A percentile compares a stretch with the other conserved stretches of the same genome.
Evolutionary conservation across 2,797 vertebrate genomes (phyloP).

Genomic region (Vireo griseus): DNA sequence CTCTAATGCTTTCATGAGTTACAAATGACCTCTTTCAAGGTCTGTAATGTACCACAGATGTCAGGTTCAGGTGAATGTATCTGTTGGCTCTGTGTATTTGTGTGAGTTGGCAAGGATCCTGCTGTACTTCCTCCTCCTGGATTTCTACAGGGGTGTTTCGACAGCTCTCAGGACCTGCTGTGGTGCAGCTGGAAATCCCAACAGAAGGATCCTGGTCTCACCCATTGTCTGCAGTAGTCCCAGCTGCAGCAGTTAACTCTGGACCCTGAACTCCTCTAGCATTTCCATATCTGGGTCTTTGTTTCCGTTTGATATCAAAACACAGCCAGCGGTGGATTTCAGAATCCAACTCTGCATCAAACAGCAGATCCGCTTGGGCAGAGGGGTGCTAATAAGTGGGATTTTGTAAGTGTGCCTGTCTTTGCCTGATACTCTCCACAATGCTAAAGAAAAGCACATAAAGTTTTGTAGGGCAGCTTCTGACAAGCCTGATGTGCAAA

Average conservation of each 20-base stretch:
- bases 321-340: not conserved
- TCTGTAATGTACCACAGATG: conserved; percentile 31
- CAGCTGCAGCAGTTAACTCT: not conserved
- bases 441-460: not conserved
- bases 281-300: not conserved
- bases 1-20: conserved; percentile 20
- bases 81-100: conserved; percentile 9
- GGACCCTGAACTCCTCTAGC: not conserved
- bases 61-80: conserved; percentile 42
- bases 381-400: not conserved
- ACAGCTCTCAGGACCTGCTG: not conserved
- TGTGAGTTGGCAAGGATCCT: conserved; percentile 12
- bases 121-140: conserved; percentile 30
- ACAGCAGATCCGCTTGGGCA: not conserved
- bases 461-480: not conserved
- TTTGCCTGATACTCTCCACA: not conserved
- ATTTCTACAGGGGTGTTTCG: not conserved
- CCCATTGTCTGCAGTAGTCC: not conserved
- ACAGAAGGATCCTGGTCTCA: not conserved
- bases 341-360: not conserved
- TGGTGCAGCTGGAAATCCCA: not conserved
- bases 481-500: not conserved
- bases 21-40: conserved; percentile 47
- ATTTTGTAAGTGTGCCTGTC: not conserved
- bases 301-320: not conserved